A percentile compares a stretch with the other conserved stretches of the same genome.
Conservation (phyloP, 2,797 vertebrate genomes). For the Pogoniulus pusillus region DNA sequence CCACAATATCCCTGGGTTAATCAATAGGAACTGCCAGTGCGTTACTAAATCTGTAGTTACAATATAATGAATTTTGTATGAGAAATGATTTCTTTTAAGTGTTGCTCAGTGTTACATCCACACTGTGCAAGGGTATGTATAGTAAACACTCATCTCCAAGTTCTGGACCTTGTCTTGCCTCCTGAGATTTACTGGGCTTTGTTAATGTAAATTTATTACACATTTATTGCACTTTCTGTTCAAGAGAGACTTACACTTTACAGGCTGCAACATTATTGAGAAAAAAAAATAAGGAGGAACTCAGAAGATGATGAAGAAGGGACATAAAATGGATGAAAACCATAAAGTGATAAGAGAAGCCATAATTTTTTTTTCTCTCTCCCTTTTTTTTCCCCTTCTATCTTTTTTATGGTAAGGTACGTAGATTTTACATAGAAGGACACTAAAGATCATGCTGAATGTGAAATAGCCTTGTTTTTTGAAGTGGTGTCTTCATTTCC, state of each 20-base stretch:
- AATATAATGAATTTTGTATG: constrained; percentile 82
- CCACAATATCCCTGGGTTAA: constrained; percentile 72
- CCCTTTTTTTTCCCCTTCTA: not conserved
- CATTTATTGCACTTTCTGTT: not conserved
- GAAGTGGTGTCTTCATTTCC: not conserved
- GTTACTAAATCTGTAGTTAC: constrained; percentile 80
- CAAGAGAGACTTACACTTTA: not conserved
- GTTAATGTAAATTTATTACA: not conserved
- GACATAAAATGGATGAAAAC: not conserved
- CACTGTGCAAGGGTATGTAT: constrained; percentile 55
- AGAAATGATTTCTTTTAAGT: constrained; percentile 81
- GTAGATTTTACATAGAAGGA: not conserved
- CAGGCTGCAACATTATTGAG: not conserved
- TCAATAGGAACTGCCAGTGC: constrained; percentile 71
- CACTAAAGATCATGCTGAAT: not conserved
- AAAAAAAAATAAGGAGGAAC: not conserved
- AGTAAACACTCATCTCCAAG: constrained; percentile 49
- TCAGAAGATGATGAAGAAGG: not conserved
- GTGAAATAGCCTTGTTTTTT: not conserved
- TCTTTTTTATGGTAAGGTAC: not conserved
- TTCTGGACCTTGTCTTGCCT: constrained; percentile 18
- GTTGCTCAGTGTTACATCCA: constrained; percentile 70
- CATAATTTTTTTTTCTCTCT: not conserved
- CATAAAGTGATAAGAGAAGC: not conserved
- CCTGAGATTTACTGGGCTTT: not conserved